These are phyloP conservation scores for Saccostrea echinata DNA, from an alignment of 1,140 invertebrate genomes.

Conservation along the genomic window DNA sequence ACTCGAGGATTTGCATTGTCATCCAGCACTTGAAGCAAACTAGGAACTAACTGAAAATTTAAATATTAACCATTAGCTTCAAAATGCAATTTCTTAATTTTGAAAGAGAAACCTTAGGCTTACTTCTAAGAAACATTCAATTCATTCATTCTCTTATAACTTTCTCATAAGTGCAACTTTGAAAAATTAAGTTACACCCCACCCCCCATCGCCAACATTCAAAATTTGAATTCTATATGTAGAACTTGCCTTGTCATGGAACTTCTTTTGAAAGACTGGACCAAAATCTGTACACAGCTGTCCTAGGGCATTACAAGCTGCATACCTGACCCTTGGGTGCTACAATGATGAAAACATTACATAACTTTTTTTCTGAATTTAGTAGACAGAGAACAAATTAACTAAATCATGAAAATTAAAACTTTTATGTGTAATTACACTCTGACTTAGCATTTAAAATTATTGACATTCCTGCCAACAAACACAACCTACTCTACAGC, in stretches of 20 bases:
- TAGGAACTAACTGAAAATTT: conserved; percentile 88
- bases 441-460: neutral
- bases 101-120: no score
- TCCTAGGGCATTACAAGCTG: conserved; percentile 99
- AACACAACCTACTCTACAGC: neutral
- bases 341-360: conserved; percentile 61
- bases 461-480: neutral
- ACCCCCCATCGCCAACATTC: no score
- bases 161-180: no score
- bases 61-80: neutral
- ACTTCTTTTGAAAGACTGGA: conserved; percentile 97
- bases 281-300: conserved; percentile 99
- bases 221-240: neutral
- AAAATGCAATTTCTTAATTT: neutral
- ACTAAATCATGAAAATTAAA: no score
- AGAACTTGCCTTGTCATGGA: conserved; percentile 17
- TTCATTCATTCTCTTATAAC: no score
- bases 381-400: no score
- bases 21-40: conserved; percentile 93
- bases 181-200: no score
- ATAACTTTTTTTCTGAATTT: no score
- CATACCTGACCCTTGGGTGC: conserved; percentile 96
- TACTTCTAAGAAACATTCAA: no score
- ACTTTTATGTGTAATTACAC: no score
- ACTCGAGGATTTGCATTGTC: conserved; percentile 95